phyloP scores from a whole-genome alignment of 1,140 invertebrate species.

The Trichonephila clavipes region DNA sequence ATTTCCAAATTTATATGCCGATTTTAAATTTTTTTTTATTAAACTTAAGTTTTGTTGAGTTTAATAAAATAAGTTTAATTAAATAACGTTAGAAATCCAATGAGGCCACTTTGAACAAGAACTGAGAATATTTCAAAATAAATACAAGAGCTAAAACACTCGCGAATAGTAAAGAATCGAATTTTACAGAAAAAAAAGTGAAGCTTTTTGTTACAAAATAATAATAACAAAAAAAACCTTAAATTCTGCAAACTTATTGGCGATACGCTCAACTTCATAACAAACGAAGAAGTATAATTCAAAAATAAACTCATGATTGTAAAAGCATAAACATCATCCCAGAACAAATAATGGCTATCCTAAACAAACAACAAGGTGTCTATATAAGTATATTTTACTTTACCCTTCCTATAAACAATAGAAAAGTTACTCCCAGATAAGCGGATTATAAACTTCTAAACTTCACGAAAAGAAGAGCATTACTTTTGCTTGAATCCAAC shows the following conservation, averaged over 20 bases:
- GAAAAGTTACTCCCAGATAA: slow-evolving; percentile 54
- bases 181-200: too few species aligned
- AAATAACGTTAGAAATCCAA: too few species aligned
- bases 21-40: too few species aligned
- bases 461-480: not conserved
- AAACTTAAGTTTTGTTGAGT: too few species aligned
- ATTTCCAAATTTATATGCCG: too few species aligned
- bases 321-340: not conserved
- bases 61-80: too few species aligned
- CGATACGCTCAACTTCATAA: not conserved
- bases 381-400: not conserved
- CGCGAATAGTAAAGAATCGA: too few species aligned
- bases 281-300: not conserved
- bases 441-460: slow-evolving; percentile 69
- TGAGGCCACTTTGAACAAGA: too few species aligned
- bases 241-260: not conserved
- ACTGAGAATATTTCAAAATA: too few species aligned
- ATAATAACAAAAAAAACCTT: too few species aligned
- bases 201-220: too few species aligned
- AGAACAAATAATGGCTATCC: slow-evolving; percentile 18
- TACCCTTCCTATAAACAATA: not conserved
- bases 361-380: slow-evolving; percentile 36
- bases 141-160: too few species aligned
- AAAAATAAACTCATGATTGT: not conserved
- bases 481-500: slow-evolving; percentile 25